These are phyloP conservation scores for Lamproptera curius DNA, from an alignment of 2,888 invertebrate species.

Conservation along the genomic window DNA sequence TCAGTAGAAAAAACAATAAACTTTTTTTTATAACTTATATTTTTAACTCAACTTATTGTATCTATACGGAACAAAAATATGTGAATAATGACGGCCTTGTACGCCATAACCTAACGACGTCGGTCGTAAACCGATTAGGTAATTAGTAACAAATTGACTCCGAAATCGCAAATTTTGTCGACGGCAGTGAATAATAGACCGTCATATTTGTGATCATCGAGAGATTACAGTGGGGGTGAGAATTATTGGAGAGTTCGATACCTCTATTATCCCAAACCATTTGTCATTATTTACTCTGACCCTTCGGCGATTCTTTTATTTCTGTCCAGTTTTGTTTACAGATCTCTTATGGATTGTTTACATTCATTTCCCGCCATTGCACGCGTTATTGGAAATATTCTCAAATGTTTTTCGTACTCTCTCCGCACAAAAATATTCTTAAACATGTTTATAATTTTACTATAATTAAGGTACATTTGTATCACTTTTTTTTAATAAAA, in stretches of 20 bases:
- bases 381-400: no score
- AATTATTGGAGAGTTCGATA: conserved; percentile 5
- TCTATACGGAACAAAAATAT: no score
- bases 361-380: no score
- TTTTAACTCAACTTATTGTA: no score
- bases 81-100: no score
- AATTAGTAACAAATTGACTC: conserved; percentile 1
- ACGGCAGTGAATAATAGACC: conserved; percentile 7
- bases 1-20: no score
- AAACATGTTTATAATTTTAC: no score
- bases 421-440: no score
- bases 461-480: no score
- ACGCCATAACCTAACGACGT: not conserved
- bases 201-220: conserved; percentile 12
- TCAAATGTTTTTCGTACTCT: no score
- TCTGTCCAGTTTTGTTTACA: conserved; percentile 14
- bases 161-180: conserved; percentile 8
- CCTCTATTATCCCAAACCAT: conserved; percentile 17
- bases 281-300: conserved; percentile 19
- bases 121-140: not conserved
- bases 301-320: conserved; percentile 13
- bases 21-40: no score
- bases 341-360: conserved; percentile 13
- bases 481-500: no score
- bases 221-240: conserved; percentile 10